These are phyloP conservation scores for Ctenomys sociabilis DNA, from an alignment of 2,113 vertebrate genomes.

Conservation along the genomic window DNA sequence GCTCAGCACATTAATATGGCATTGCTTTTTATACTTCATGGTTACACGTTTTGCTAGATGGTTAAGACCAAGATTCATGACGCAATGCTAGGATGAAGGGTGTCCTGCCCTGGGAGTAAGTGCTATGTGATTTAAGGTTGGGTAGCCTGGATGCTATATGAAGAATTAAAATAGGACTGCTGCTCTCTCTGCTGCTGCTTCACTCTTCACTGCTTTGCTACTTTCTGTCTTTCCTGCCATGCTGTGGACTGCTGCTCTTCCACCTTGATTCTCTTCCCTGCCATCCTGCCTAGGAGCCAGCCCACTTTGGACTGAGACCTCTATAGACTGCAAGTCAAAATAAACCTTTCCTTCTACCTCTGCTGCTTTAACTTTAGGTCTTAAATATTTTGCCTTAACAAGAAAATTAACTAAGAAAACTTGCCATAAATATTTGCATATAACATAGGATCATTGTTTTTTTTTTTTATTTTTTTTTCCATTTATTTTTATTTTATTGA, in stretches of 20 bases:
- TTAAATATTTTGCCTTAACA: background rate
- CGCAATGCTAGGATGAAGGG: background rate
- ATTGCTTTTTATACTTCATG: too few species aligned
- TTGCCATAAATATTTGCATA: background rate
- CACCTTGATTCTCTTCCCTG: background rate
- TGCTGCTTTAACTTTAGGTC: background rate
- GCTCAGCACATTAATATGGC: too few species aligned
- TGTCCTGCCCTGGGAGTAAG: background rate
- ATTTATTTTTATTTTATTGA: background rate
- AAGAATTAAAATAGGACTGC: background rate
- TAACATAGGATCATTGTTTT: background rate
- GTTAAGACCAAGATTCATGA: background rate
- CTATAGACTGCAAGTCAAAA: background rate
- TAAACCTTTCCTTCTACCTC: background rate
- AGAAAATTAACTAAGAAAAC: background rate
- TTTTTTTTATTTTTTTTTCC: background rate
- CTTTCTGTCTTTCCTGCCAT: background rate
- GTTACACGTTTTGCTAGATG: too few species aligned
- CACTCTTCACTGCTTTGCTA: background rate
- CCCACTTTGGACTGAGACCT: background rate
- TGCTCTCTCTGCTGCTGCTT: background rate
- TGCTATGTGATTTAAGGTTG: background rate
- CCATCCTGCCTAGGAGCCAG: background rate
- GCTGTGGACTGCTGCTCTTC: background rate
- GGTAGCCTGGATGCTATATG: background rate